Evolutionary conservation across 2,888 invertebrate genomes (phyloP).

Genomic region (Steromphala cineraria): DNA sequence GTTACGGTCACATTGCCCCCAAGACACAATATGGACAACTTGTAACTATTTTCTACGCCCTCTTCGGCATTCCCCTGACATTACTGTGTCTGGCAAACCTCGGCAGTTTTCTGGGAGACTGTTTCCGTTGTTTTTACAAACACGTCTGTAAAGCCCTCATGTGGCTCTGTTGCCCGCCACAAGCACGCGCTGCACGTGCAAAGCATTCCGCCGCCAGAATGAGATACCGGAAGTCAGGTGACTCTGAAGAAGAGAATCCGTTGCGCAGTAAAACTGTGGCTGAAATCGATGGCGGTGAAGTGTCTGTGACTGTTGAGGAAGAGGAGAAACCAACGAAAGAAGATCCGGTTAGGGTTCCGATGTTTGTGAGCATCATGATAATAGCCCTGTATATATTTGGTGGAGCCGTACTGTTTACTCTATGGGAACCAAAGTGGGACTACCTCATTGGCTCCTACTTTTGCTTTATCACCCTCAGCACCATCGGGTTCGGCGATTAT

Average conservation of each 20-base stretch:
- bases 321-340: conserved; percentile 33
- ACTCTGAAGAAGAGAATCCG: conserved; percentile 9
- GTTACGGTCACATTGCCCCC: conserved; percentile 65
- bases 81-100: conserved; percentile 66
- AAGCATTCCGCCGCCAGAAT: neutral
- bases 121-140: conserved; percentile 67
- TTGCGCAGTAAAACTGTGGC: conserved; percentile 15
- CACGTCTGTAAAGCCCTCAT: conserved; percentile 43
- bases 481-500: conserved; percentile 76
- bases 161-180: conserved; percentile 32
- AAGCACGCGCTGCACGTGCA: neutral
- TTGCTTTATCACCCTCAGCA: conserved; percentile 76
- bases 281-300: conserved; percentile 6
- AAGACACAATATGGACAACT: conserved; percentile 59
- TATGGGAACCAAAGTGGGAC: conserved; percentile 93
- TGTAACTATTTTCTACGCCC: conserved; percentile 64
- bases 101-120: conserved; percentile 60
- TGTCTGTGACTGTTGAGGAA: conserved; percentile 16
- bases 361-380: conserved; percentile 90
- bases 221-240: neutral
- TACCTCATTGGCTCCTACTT: conserved; percentile 86
- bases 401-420: conserved; percentile 93
- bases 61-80: conserved; percentile 68
- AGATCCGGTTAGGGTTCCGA: conserved; percentile 82
- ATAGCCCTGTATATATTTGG: conserved; percentile 92